Evolutionary conservation across 2,888 invertebrate genomes (phyloP).

Genomic region (Papilio demoleus): DNA sequence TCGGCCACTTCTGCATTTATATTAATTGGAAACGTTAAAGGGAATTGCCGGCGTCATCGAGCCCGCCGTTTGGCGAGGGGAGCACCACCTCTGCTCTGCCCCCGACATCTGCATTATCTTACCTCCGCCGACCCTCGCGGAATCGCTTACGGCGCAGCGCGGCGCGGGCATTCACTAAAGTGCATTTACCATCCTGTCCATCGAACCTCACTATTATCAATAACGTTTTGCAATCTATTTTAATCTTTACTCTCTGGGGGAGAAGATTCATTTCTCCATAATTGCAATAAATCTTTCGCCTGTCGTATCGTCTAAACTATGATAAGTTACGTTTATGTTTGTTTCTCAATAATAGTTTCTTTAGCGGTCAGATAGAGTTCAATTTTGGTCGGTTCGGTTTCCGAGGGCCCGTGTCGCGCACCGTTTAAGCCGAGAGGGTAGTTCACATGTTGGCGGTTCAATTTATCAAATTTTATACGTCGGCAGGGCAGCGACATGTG

Average conservation of each 20-base stretch:
- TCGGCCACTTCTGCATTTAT: conserved; percentile 64
- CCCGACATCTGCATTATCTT: conserved; percentile 80
- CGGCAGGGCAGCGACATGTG: conserved; percentile 76
- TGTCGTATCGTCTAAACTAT: conserved; percentile 61
- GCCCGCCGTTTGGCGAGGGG: conserved; percentile 55
- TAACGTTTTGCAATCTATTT: conserved; percentile 45
- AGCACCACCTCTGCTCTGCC: conserved; percentile 49
- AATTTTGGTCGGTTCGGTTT: conserved; percentile 45
- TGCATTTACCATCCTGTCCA: conserved; percentile 75
- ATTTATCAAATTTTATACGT: conserved; percentile 83
- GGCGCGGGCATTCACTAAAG: conserved; percentile 74
- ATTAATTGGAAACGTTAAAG: conserved; percentile 75
- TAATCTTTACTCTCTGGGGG: conserved; percentile 44
- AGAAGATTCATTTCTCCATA: conserved; percentile 48
- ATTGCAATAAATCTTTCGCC: conserved; percentile 45
- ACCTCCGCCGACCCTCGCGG: conserved; percentile 70
- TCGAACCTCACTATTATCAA: conserved; percentile 71
- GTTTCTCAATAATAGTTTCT: conserved; percentile 47
- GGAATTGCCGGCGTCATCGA: conserved; percentile 77
- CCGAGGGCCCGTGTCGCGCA: conserved; percentile 56
- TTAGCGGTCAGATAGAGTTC: conserved; percentile 46
- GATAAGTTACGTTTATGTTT: conserved; percentile 62
- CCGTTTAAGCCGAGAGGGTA: conserved; percentile 82
- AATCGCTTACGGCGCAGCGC: conserved; percentile 64
- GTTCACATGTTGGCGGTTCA: conserved; percentile 81